Conservation (phyloP, 1,140 invertebrate genomes). For the Cataglyphis hispanica region DNA sequence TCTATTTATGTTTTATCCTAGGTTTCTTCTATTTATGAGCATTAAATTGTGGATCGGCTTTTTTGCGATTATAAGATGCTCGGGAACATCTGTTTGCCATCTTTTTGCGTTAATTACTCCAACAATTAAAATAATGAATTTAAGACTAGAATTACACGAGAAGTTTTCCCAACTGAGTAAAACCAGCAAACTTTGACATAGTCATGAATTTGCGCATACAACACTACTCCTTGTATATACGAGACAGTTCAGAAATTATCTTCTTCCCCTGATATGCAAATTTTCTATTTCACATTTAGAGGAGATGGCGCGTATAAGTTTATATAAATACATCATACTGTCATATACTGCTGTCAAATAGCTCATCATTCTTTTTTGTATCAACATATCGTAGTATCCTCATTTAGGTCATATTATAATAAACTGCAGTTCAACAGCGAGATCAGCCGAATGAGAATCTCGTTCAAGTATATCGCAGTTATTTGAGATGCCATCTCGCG, state of each 20-base stretch:
- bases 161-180: conserved; percentile 47
- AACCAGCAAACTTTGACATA: conserved; percentile 34
- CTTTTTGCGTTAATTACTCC: conserved; percentile 22
- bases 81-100: conserved; percentile 14
- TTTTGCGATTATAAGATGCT: conserved; percentile 15
- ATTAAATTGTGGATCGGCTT: not conserved
- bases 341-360: not conserved
- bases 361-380: not conserved
- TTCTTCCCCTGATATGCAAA: conserved; percentile 1
- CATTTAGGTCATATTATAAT: not conserved
- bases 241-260: not conserved
- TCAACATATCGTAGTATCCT: not conserved
- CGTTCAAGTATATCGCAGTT: conserved; percentile 12
- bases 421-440: not conserved
- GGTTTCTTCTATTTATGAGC: no score
- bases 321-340: not conserved
- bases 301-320: not conserved
- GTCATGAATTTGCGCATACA: conserved; percentile 21
- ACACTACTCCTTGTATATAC: not conserved
- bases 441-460: not conserved
- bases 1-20: not conserved
- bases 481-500: conserved; percentile 22
- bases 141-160: conserved; percentile 35
- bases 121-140: conserved; percentile 54
- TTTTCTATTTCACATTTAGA: not conserved